These are phyloP conservation scores for Trematocara unimaculatum DNA, from an alignment of 2,113 vertebrate species.

Conservation along the genomic window DNA sequence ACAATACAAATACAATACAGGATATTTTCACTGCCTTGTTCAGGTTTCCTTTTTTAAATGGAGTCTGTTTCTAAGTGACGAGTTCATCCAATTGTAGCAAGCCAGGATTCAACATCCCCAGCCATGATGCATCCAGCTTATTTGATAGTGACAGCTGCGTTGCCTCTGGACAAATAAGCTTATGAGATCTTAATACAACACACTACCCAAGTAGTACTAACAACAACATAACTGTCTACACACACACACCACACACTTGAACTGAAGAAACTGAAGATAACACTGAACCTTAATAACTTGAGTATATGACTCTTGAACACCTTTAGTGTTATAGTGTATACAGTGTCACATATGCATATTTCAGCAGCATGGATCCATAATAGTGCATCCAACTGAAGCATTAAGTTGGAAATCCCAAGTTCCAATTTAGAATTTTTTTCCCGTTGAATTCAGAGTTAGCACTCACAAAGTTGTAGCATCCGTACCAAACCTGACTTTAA, in stretches of 20 bases:
- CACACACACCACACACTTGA: neutral
- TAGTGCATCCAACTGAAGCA: neutral
- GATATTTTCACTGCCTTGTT: neutral
- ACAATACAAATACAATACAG: neutral
- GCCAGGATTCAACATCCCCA: neutral
- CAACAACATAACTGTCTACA: neutral
- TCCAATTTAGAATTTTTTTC: neutral
- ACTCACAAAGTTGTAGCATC: neutral
- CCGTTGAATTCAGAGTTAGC: accelerated
- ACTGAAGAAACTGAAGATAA: neutral
- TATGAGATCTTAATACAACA: neutral
- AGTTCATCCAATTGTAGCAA: neutral
- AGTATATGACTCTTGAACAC: neutral
- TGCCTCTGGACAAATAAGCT: neutral
- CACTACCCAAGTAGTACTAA: neutral
- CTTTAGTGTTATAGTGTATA: neutral
- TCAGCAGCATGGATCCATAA: neutral
- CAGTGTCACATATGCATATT: neutral
- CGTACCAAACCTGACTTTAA: accelerated
- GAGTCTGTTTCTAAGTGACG: neutral
- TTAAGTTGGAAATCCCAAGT: neutral
- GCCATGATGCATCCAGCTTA: neutral
- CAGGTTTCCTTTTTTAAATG: neutral
- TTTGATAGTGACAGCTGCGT: neutral
- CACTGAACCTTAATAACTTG: neutral